Percentiles rank a stretch among this genome's conserved stretches.
Evolutionary conservation across 2,113 vertebrate genomes (phyloP).

Genomic region (Urocynchramus pylzowi): DNA sequence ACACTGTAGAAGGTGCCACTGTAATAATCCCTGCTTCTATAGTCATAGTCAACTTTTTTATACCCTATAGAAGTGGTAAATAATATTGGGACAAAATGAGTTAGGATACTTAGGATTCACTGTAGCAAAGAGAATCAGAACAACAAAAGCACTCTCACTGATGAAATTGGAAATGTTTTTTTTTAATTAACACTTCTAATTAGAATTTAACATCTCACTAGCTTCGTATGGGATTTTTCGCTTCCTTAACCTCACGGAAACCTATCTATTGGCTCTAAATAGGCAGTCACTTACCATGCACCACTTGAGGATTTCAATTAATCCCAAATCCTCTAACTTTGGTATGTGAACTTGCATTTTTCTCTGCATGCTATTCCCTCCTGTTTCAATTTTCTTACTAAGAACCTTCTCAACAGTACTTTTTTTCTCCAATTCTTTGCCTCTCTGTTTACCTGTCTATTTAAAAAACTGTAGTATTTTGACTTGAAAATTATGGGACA

Average conservation of each 20-base stretch:
- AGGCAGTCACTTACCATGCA: constrained; percentile 79
- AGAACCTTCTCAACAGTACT: constrained; percentile 17
- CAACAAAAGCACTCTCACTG: constrained; percentile 80
- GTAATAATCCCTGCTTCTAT: constrained; percentile 23
- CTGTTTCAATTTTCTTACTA: constrained; percentile 29
- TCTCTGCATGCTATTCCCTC: constrained; percentile 34
- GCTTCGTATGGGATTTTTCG: constrained; percentile 83
- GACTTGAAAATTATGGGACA: not conserved
- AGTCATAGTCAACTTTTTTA: constrained; percentile 51
- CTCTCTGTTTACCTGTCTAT: not conserved
- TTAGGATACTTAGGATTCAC: constrained; percentile 79
- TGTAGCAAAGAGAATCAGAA: constrained; percentile 78
- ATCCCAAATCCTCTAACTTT: constrained; percentile 76
- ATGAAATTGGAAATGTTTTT: constrained; percentile 83
- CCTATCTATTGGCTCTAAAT: constrained; percentile 83
- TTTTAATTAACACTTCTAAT: constrained; percentile 87
- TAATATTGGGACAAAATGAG: constrained; percentile 73
- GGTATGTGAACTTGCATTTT: constrained; percentile 72
- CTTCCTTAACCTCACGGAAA: constrained; percentile 82
- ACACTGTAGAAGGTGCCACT: not conserved
- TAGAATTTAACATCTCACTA: constrained; percentile 86
- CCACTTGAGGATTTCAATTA: constrained; percentile 84
- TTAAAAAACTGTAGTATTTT: not conserved
- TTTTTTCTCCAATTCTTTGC: not conserved
- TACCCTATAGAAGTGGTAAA: constrained; percentile 64